Evolutionary conservation across 2,888 invertebrate genomes (phyloP), one percentile per base, ranked within the genome.

Genomic region (Ptilodon capucinus): DNA sequence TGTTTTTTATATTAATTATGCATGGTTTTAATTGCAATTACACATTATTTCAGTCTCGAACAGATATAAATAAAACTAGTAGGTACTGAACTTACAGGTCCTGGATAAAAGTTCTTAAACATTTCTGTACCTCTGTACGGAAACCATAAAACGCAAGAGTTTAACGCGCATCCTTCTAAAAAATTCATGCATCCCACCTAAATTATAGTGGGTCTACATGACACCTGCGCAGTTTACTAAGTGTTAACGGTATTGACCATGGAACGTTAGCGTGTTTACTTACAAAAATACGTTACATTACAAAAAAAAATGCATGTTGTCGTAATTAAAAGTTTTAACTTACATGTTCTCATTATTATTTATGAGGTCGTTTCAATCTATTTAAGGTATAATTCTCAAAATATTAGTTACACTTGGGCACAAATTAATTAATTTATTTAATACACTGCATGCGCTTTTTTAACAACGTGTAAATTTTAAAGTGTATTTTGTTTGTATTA

Each of bases 181-280:
- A 72, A 68, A 72, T 75, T 73, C 74, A 74, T 63, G 58, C 47
- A 59, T 64, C 58, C 61, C 61, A 62, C 56, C 65, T 61, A 64
- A 72, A 69, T 73, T 74, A 69, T 70, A 68, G 70, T 70, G 65
- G 60, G 64, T 68, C 62, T 59, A 47, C 58, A 59, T 64, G 61
- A 67, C 73, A 71, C 74, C 70, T 74, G 74, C 58, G 67, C 55
- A 65, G 63, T 64, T 65, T 65, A 61, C 63, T 66, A 64, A 68
- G 70, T 64, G 64, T 63, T 51, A 48, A 56, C 46, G 40, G 54
- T 54, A 56, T 56, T 49, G 60, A 54, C 56, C 57, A 46, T 58
- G 58, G 59, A 59, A 57, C 60, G 46, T 56, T 50, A 48, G 44
- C 45, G 51, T 60, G 48, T 60, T 54, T 52, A 55, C 44, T 45